phyloP scores from a whole-genome alignment of 2,888 invertebrate species.

The Erannis defoliaria region DNA sequence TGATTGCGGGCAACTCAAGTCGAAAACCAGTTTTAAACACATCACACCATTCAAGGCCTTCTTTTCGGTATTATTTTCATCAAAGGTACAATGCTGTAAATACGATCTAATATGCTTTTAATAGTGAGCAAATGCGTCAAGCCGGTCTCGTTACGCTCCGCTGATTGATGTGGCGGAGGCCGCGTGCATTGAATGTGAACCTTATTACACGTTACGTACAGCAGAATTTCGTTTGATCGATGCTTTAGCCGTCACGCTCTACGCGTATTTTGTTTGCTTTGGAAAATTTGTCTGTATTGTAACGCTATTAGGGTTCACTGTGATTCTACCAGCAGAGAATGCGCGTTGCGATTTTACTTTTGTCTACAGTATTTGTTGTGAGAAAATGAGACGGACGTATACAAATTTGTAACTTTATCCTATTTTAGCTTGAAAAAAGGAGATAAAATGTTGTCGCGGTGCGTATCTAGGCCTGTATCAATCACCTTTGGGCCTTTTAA shows the following conservation, averaged over 20 bases:
- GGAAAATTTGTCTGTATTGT: not conserved
- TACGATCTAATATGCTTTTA: slow-evolving; percentile 18
- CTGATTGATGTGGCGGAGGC: not conserved
- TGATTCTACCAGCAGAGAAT: too few relatives aligned
- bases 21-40: not conserved
- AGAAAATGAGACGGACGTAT: too few relatives aligned
- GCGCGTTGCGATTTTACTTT: too few relatives aligned
- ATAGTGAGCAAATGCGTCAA: slow-evolving; percentile 28
- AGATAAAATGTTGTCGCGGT: too few relatives aligned
- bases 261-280: not conserved
- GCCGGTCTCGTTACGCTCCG: not conserved
- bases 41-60: not conserved
- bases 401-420: too few relatives aligned
- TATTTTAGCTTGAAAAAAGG: too few relatives aligned
- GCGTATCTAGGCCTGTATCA: too few relatives aligned
- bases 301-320: not conserved
- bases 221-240: not conserved
- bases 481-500: too few relatives aligned
- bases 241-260: not conserved
- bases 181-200: not conserved
- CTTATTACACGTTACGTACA: not conserved
- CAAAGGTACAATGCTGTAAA: slow-evolving; percentile 11
- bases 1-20: not conserved
- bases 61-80: not conserved
- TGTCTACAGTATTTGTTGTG: too few relatives aligned